Evolutionary conservation across 2,797 vertebrate species (phyloP), one percentile per base, ranked within the genome.

Genomic region (Xyrichtys novacula): DNA sequence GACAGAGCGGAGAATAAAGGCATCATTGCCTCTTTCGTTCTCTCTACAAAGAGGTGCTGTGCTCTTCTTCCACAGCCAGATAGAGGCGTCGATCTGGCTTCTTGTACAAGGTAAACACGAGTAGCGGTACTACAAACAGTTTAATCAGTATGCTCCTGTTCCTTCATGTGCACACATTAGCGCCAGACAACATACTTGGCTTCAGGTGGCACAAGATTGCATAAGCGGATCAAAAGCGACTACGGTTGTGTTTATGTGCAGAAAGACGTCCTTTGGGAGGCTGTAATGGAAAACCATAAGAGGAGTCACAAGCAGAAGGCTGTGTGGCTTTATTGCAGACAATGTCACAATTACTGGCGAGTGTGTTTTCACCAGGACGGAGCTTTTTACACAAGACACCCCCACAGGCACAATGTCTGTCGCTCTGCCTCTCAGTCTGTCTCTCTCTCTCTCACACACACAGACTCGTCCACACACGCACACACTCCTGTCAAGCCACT

Each of bases 231-330:
- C 20, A 40, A 71, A 68, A 59, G 15, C 36, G 62, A 76, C 15
- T 28, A 53, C 54, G 54, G 72, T 42, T 71, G 46, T 53, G 67
- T 60, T 44, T 49, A 44, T 60, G 58, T 56, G 59, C 55, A 69
- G 58, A 67, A 71, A 80, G 44, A 40, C 47, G 65, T 79, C 78
- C 76, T 72, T 55, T 75, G 86, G 84, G 86, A 85, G 31, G 34
- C 53, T 62, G 75, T 85, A 88, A 91, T 89, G 74, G 67, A 84
- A 81, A 71, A 74, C 85, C 86, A 88, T 90, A 84, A 90, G 64
- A 66, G 53, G 59, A 75, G 74, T 85, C 82, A 82, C 77, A 75
- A 79, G 84, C 87, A 88, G 73, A 70, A 77, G 73, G 47, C 88
- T 81, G 57, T 60, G 74, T 74, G 78, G 69, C 73, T 80, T 78